These are phyloP conservation scores for Condylura cristata DNA, from an alignment of 2,113 vertebrate species.

Conservation along the genomic window DNA sequence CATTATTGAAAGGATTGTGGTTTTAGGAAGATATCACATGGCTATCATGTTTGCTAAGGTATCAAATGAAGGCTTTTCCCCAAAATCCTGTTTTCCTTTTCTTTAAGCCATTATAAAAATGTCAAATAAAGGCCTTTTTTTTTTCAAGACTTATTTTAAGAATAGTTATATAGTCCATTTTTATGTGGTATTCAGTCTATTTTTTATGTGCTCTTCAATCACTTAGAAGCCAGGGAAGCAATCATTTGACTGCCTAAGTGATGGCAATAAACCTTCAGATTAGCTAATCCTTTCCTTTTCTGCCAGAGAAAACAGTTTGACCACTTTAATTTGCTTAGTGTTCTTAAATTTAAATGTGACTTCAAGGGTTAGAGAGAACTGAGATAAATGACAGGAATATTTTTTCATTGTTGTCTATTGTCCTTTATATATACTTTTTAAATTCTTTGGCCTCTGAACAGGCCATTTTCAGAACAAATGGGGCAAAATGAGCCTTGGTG, in stretches of 20 bases:
- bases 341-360: constrained; percentile 39
- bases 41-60: constrained; percentile 20
- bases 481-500: not conserved
- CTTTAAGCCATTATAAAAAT: constrained; percentile 52
- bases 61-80: not conserved
- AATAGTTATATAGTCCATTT: constrained; percentile 36
- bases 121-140: not conserved
- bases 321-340: constrained; percentile 41
- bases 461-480: not conserved
- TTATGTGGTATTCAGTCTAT: constrained; percentile 13
- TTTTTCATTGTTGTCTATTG: not conserved
- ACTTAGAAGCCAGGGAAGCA: not conserved
- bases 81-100: constrained; percentile 46
- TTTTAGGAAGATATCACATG: constrained; percentile 17
- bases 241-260: not conserved
- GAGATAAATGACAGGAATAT: not conserved
- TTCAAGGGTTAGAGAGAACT: not conserved
- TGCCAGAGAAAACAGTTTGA: not conserved
- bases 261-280: constrained; percentile 32
- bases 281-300: constrained; percentile 55
- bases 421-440: not conserved
- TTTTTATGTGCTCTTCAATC: constrained; percentile 18
- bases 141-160: constrained; percentile 16
- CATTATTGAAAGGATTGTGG: not conserved
- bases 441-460: not conserved